Evolutionary conservation across 1,140 invertebrate genomes (phyloP), one percentile per base, ranked within the genome.

Genomic region (Heliconius nattereri): DNA sequence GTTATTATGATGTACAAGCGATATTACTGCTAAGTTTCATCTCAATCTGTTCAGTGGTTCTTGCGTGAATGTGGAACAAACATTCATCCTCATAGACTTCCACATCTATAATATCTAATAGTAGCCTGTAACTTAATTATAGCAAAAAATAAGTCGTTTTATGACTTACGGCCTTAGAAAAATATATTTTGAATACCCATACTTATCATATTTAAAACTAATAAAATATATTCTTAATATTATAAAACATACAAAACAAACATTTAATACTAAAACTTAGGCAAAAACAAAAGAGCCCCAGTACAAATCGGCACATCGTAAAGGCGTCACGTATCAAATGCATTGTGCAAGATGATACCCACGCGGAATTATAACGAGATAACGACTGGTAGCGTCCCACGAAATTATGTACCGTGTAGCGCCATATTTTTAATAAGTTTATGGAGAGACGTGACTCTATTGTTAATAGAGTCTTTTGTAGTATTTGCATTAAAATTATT

Each of bases 281-380:
- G 52, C 37, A 7, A 52, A 45, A 76, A 45, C 32, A 74, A 72
- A 76, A 29, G 32, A 32, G 32, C 32, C 72, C 32, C 73, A 78
- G 79, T 52, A 75, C 81, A 81, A 86, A 86, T 86, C 85, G 86
- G 86, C 86, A 80, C 83, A 85, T 84, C 85, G 83, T 83, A 88
- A 87, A 88, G 84, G 84, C 78, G 76, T 84, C 85, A 86, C 86
- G 86, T 85, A 82, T 83, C 81, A 83, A 78, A 81, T 87, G 85
- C 86, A 85, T 85, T 83, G 85, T 84, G 84, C 81, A 82, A 79
- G 81, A 77, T 82, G 80, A 78, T 37, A 73, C 83, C 75, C 78
- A 80, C 76, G 79, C 74, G 78, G 86, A 83, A 86, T 85, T 73
- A 54, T 83, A 87, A 86, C 85, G 81, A 86, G 82, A 71, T 66